These are phyloP conservation scores for Pristionchus exspectatus DNA, from an alignment of 2,888 invertebrate genomes.

Conservation along the genomic window DNA sequence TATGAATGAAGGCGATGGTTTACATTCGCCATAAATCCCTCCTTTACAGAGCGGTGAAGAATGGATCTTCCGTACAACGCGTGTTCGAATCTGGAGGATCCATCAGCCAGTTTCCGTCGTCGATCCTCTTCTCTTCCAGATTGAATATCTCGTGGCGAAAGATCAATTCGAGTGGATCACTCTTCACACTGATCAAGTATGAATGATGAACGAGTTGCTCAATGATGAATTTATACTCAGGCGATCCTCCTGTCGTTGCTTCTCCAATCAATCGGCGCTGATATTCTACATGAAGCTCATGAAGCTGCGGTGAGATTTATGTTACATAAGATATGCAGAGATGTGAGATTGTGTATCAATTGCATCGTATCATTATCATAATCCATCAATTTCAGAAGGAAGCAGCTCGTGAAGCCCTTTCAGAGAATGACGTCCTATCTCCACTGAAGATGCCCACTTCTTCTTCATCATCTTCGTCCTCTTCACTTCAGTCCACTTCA, in stretches of 20 bases:
- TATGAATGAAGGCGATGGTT: too few species aligned
- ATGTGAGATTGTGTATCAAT: too few species aligned
- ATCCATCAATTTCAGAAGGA: neutral
- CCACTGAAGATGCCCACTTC: constrained; percentile 48
- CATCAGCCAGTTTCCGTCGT: constrained; percentile 65
- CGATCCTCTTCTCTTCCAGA: constrained; percentile 67
- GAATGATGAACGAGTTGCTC: neutral
- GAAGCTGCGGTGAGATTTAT: constrained; percentile 79
- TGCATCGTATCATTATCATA: too few species aligned
- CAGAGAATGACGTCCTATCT: constrained; percentile 41
- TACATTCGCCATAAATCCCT: neutral
- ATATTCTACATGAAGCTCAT: constrained; percentile 83
- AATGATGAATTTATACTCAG: constrained; percentile 70
- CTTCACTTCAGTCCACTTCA: neutral
- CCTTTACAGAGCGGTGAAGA: constrained; percentile 85
- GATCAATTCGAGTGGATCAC: constrained; percentile 95
- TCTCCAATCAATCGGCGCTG: constrained; percentile 93
- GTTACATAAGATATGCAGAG: too few species aligned
- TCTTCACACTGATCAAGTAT: constrained; percentile 82
- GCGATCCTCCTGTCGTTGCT: constrained; percentile 96
- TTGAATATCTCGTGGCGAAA: constrained; percentile 76
- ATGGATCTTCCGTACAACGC: constrained; percentile 92
- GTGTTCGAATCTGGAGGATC: constrained; percentile 97
- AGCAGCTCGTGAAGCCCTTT: constrained; percentile 40
- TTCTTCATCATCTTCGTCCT: neutral